Percentiles rank a stretch among this genome's conserved stretches.
Evolutionary conservation across 2,888 invertebrate species (phyloP).

Genomic region (Venusia cambrica): DNA sequence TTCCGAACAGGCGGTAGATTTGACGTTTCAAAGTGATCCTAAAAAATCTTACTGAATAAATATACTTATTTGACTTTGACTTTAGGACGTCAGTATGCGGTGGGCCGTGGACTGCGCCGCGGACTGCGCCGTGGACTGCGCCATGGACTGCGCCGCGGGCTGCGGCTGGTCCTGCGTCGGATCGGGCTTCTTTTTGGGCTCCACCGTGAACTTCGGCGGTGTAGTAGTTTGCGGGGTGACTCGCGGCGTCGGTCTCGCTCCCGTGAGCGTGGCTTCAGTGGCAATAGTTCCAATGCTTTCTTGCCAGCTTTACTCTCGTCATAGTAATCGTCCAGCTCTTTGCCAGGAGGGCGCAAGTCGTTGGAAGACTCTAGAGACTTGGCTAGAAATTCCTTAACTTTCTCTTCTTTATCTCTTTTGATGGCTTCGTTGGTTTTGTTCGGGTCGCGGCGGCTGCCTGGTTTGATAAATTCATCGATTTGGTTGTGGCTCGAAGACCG

Average conservation of each 20-base stretch:
- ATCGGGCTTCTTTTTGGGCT: conserved; percentile 30
- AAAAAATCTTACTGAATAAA: too few species aligned
- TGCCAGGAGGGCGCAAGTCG: conserved; percentile 67
- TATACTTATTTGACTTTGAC: too few species aligned
- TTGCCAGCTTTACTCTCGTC: conserved; percentile 39
- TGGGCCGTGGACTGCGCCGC: too few species aligned
- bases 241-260: conserved; percentile 22
- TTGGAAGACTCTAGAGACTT: conserved; percentile 62
- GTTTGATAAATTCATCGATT: conserved; percentile 59
- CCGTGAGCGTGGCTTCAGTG: conserved; percentile 12
- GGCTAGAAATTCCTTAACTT: conserved; percentile 66
- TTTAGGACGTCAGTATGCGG: too few species aligned
- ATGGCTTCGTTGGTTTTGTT: conserved; percentile 70
- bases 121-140: conserved; percentile 29
- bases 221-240: conserved; percentile 16
- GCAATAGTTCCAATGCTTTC: conserved; percentile 18
- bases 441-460: conserved; percentile 69
- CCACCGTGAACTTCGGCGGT: conserved; percentile 18
- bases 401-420: conserved; percentile 65
- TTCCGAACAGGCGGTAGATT: too few species aligned
- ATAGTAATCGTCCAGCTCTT: conserved; percentile 67
- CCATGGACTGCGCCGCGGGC: conserved; percentile 25
- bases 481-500: conserved; percentile 35
- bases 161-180: conserved; percentile 17
- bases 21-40: too few species aligned